phyloP scores from a whole-genome alignment of 2,888 invertebrate species.

The Neria commutata region DNA sequence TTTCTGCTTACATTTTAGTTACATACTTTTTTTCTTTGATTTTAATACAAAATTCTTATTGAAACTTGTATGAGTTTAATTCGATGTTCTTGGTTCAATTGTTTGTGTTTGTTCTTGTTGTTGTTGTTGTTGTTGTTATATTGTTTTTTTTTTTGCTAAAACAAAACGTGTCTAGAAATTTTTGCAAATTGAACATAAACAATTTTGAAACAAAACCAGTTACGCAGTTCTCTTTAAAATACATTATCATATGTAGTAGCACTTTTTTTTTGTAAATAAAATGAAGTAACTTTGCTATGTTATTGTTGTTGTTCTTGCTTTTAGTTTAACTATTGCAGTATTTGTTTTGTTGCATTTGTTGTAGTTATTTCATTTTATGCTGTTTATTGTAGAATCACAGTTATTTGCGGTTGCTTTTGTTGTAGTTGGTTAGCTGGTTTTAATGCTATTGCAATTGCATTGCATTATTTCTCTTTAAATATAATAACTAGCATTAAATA shows the following conservation, averaged over 20 bases:
- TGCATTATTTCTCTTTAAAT: slow-evolving; percentile 20
- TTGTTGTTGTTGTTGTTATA: slow-evolving; percentile 19
- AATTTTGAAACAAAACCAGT: no score
- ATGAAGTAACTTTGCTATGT: slow-evolving; percentile 20
- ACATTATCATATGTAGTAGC: no score
- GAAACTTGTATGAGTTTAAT: slow-evolving; percentile 53
- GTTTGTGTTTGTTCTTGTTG: slow-evolving; percentile 33
- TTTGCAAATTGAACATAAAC: no score
- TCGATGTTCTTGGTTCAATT: slow-evolving; percentile 59
- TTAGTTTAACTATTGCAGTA: slow-evolving; percentile 25
- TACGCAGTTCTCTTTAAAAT: no score
- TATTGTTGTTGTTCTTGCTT: slow-evolving; percentile 30
- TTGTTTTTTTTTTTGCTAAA: slow-evolving; percentile 16
- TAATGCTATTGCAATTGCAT: slow-evolving; percentile 23
- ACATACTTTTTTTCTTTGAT: slow-evolving; percentile 22
- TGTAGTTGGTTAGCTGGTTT: slow-evolving; percentile 7
- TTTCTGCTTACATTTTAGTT: slow-evolving; percentile 22
- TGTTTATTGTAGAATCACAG: slow-evolving; percentile 32
- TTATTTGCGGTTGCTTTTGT: slow-evolving; percentile 19
- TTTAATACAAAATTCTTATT: slow-evolving; percentile 31
- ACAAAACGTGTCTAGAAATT: no score
- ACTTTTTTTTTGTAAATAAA: slow-evolving; percentile 13
- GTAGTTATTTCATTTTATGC: slow-evolving; percentile 21
- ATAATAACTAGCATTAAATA: slow-evolving; percentile 24
- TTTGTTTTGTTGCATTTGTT: slow-evolving; percentile 35